Evolutionary conservation across 2,888 invertebrate genomes (phyloP).

Genomic region (Torymus texanus): DNA sequence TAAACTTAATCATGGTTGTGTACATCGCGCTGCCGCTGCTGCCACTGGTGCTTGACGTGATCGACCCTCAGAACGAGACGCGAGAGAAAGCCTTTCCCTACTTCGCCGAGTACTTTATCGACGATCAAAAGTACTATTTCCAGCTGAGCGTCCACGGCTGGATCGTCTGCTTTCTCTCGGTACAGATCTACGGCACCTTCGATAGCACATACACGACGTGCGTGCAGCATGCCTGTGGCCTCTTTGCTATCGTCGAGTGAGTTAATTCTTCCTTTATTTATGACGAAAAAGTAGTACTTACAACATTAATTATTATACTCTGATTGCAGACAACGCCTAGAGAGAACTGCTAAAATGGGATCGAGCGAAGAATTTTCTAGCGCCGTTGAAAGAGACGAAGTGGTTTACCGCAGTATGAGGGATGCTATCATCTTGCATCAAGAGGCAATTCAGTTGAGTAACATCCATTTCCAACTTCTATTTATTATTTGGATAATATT

Average conservation of each 20-base stretch:
- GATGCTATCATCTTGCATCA: slow-evolving; percentile 22
- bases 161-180: slow-evolving; percentile 24
- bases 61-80: slow-evolving; percentile 34
- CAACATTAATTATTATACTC: too few species aligned
- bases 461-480: too few species aligned
- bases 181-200: slow-evolving; percentile 11
- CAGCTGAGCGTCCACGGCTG: slow-evolving; percentile 28
- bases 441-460: slow-evolving; percentile 17
- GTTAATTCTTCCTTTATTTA: too few species aligned
- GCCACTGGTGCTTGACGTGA: too few species aligned
- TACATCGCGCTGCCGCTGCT: too few species aligned
- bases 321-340: slow-evolving; percentile 7
- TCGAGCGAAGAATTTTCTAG: not conserved
- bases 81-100: slow-evolving; percentile 17
- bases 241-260: slow-evolving; percentile 40
- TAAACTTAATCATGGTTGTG: too few species aligned
- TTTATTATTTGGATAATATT: too few species aligned
- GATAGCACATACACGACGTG: slow-evolving; percentile 2
- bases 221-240: slow-evolving; percentile 21
- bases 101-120: slow-evolving; percentile 44
- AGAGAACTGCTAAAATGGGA: not conserved
- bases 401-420: not conserved
- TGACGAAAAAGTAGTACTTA: too few species aligned
- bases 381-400: not conserved
- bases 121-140: slow-evolving; percentile 43